Percentiles rank a stretch among this genome's conserved stretches.
Evolutionary conservation across 2,888 invertebrate species (phyloP).

Genomic region (Andricus curvator): DNA sequence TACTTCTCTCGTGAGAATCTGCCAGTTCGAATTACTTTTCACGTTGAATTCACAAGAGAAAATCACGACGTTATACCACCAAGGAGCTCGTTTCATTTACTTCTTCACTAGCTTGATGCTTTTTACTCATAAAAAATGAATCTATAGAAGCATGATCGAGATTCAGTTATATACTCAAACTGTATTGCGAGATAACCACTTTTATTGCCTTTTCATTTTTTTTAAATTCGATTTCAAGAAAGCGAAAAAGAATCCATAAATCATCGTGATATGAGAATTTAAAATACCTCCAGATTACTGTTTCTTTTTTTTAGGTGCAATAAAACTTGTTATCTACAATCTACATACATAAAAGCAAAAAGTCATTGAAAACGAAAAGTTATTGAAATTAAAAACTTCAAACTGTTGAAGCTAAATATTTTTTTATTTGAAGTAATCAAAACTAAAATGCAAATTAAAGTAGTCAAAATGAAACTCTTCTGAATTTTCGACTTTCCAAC

Average conservation of each 20-base stretch:
- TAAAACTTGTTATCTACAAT: too few species aligned
- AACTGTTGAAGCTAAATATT: too few species aligned
- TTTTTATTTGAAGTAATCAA: too few species aligned
- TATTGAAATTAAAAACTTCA: too few species aligned
- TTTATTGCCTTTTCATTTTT: background rate
- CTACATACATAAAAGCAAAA: too few species aligned
- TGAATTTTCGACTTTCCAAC: too few species aligned
- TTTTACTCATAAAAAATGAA: background rate
- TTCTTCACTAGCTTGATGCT: background rate
- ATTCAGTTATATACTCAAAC: background rate
- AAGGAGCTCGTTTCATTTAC: background rate
- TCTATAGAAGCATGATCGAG: background rate
- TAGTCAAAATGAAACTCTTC: too few species aligned
- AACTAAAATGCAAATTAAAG: too few species aligned
- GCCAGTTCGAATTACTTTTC: background rate
- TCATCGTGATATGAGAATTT: background rate
- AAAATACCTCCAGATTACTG: too few species aligned
- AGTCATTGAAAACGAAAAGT: too few species aligned
- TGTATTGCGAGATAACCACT: background rate
- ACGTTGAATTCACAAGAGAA: background rate
- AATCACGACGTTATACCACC: background rate
- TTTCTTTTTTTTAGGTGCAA: too few species aligned
- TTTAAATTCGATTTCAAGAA: background rate
- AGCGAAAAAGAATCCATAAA: background rate
- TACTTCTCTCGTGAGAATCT: conserved; percentile 2